Evolutionary conservation across 2,888 invertebrate species (phyloP).

Genomic region (Nymphalis c-album): DNA sequence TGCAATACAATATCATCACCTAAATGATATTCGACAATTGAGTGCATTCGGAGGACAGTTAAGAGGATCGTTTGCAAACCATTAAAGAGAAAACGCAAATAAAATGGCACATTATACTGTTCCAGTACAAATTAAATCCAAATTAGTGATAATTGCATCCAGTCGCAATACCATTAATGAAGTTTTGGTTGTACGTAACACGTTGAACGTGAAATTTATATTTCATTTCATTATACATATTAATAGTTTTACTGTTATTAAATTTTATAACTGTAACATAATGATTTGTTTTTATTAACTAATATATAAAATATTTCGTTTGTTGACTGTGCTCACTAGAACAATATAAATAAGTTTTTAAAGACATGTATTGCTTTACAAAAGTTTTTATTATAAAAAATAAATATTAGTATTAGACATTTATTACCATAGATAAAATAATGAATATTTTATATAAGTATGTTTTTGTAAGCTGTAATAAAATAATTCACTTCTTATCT

Average conservation of each 20-base stretch:
- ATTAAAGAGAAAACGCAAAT: conserved; percentile 31
- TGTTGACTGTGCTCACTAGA: too few relatives aligned
- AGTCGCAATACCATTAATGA: conserved; percentile 29
- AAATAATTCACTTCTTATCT: conserved; percentile 1
- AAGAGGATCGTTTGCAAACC: conserved; percentile 34
- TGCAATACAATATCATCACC: conserved; percentile 10
- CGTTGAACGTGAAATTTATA: conserved; percentile 20
- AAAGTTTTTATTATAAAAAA: too few relatives aligned
- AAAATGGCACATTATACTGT: conserved; percentile 34
- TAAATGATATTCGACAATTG: conserved; percentile 16
- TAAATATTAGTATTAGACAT: too few relatives aligned
- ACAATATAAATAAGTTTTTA: too few relatives aligned
- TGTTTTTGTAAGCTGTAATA: background rate
- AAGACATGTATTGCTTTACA: too few relatives aligned
- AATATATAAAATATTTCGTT: too few relatives aligned
- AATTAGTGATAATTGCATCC: conserved; percentile 36
- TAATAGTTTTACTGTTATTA: conserved; percentile 6
- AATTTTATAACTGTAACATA: background rate
- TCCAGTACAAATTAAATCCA: conserved; percentile 34
- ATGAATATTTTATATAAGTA: background rate
- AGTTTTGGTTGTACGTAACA: conserved; percentile 27
- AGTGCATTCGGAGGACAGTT: conserved; percentile 23
- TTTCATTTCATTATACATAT: conserved; percentile 19
- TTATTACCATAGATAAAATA: too few relatives aligned
- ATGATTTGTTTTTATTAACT: too few relatives aligned